Conservation (phyloP, 2,797 vertebrate genomes). For the Decapterus maruadsi region DNA sequence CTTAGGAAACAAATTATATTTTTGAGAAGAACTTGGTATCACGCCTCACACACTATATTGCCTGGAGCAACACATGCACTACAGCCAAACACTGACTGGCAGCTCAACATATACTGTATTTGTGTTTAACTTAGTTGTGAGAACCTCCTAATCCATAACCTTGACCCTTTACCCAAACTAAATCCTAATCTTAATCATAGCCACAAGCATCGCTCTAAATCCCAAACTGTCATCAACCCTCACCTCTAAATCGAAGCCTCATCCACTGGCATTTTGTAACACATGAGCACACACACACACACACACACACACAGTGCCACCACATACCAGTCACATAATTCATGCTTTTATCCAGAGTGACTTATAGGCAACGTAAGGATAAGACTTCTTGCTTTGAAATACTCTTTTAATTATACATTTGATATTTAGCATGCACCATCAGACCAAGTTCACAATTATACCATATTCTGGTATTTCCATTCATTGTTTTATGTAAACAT, state of each 20-base stretch:
- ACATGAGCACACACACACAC: background rate
- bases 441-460: too few relatives aligned
- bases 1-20: background rate
- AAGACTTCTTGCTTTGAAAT: background rate
- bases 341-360: slow-evolving; percentile 1
- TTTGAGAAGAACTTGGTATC: background rate
- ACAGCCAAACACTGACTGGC: background rate
- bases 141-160: background rate
- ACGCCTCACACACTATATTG: background rate
- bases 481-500: too few relatives aligned
- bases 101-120: background rate
- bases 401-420: too few relatives aligned
- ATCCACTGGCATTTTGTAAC: background rate
- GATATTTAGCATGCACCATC: too few relatives aligned
- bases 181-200: background rate
- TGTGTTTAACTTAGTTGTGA: background rate
- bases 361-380: background rate
- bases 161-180: background rate
- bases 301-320: background rate
- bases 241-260: background rate
- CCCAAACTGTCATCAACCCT: background rate
- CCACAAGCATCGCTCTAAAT: background rate
- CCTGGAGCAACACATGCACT: background rate
- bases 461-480: too few relatives aligned
- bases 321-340: background rate